phyloP scores from a whole-genome alignment of 2,888 invertebrate species.

The Phasia obesa region DNA sequence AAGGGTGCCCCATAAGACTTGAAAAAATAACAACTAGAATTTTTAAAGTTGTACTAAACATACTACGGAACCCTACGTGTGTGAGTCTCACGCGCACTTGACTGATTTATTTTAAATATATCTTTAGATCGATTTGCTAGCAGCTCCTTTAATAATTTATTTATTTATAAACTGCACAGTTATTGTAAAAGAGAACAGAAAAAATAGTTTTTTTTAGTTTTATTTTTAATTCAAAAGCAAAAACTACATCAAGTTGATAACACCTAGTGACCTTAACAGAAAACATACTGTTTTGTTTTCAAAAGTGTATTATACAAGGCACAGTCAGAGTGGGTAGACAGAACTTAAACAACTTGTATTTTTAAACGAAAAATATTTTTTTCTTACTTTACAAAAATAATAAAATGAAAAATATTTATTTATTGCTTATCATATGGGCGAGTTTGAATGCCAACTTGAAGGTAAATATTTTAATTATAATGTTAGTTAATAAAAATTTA shows the following conservation, averaged over 20 bases:
- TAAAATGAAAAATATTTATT: conserved; percentile 26
- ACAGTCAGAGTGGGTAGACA: conserved; percentile 17
- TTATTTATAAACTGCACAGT: neutral
- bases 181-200: neutral
- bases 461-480: conserved; percentile 20
- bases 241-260: conserved; percentile 47
- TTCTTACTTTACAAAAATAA: no score
- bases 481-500: neutral
- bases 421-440: neutral
- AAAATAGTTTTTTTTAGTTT: neutral
- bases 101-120: no score
- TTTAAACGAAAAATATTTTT: neutral
- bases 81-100: no score
- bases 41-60: no score
- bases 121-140: neutral
- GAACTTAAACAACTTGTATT: conserved; percentile 1
- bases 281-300: neutral
- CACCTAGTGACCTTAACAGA: conserved; percentile 42
- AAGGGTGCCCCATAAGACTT: no score
- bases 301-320: neutral
- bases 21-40: no score
- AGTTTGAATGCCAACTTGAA: neutral
- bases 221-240: conserved; percentile 3
- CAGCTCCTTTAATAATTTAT: neutral
- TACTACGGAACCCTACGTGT: no score